A percentile compares a stretch with the other conserved stretches of the same genome.
phyloP scores from a whole-genome alignment of 2,113 vertebrate species.

The Martes martes region DNA sequence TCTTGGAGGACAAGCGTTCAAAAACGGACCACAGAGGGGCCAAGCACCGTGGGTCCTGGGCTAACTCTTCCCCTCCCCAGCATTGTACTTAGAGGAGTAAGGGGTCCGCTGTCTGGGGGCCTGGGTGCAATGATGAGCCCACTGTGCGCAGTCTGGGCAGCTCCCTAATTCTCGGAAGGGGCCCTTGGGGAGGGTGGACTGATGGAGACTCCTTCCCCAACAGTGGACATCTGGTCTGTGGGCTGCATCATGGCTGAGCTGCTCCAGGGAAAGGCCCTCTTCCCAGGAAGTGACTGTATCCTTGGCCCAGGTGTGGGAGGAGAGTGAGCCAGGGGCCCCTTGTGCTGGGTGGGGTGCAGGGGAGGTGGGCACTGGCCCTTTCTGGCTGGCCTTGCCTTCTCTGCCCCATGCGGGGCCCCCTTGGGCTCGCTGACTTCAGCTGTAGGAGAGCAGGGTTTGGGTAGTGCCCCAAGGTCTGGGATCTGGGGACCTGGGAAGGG shows the following conservation, averaged over 20 bases:
- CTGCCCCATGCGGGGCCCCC: neutral
- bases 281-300: slow-evolving; percentile 99
- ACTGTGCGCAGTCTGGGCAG: fast-evolving
- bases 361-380: neutral
- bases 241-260: slow-evolving; percentile 99
- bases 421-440: neutral
- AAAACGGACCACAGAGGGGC: neutral
- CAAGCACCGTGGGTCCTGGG: neutral
- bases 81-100: neutral
- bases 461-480: neutral
- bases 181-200: neutral
- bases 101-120: neutral
- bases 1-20: too few relatives aligned
- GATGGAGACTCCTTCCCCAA: neutral
- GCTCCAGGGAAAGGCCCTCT: slow-evolving; percentile 95
- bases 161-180: neutral
- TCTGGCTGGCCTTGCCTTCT: neutral
- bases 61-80: neutral
- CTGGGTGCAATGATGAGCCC: neutral
- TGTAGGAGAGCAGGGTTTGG: neutral
- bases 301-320: slow-evolving; percentile 77
- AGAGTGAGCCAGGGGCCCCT: too few relatives aligned
- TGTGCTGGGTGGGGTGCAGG: neutral
- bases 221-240: slow-evolving; percentile 99
- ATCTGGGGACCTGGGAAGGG: neutral